These are phyloP conservation scores for Schizaphis graminum DNA, from an alignment of 2,888 invertebrate genomes.

Conservation along the genomic window DNA sequence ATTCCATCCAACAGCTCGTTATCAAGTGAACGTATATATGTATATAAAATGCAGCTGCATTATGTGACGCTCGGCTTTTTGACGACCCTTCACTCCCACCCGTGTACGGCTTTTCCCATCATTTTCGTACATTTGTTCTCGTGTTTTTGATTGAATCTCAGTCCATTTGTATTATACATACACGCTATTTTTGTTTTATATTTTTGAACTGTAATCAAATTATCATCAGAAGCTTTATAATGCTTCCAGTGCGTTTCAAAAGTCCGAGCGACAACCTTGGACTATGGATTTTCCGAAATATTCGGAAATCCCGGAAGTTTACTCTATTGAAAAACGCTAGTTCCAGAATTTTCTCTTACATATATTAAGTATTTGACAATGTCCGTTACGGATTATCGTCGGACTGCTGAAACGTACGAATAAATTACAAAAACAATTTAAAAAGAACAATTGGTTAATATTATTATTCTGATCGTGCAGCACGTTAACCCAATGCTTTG, in stretches of 20 bases:
- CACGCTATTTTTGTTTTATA: constrained; percentile 1
- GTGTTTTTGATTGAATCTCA: constrained; percentile 32
- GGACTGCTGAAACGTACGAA: constrained; percentile 45
- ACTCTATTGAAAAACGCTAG: constrained; percentile 10
- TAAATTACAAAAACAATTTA: constrained; percentile 1
- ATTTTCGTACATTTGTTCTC: constrained; percentile 27
- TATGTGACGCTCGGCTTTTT: constrained; percentile 50
- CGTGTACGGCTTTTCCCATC: constrained; percentile 29
- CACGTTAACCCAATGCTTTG: constrained; percentile 48
- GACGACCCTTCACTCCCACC: background rate
- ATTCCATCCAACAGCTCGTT: background rate
- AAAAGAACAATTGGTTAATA: background rate
- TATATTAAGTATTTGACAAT: constrained; percentile 34
- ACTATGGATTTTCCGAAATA: constrained; percentile 47
- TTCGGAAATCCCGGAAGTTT: constrained; percentile 37
- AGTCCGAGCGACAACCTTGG: constrained; percentile 32
- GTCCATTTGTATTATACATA: background rate
- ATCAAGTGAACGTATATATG: background rate
- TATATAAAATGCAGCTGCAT: constrained; percentile 23
- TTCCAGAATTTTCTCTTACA: constrained; percentile 27
- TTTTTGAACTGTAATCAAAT: constrained; percentile 39
- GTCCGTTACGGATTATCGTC: constrained; percentile 43
- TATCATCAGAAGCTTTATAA: constrained; percentile 38
- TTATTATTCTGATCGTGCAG: constrained; percentile 24
- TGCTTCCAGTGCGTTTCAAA: constrained; percentile 18